Evolutionary conservation across 2,113 vertebrate genomes (phyloP).

Genomic region (Daubentonia madagascariensis): DNA sequence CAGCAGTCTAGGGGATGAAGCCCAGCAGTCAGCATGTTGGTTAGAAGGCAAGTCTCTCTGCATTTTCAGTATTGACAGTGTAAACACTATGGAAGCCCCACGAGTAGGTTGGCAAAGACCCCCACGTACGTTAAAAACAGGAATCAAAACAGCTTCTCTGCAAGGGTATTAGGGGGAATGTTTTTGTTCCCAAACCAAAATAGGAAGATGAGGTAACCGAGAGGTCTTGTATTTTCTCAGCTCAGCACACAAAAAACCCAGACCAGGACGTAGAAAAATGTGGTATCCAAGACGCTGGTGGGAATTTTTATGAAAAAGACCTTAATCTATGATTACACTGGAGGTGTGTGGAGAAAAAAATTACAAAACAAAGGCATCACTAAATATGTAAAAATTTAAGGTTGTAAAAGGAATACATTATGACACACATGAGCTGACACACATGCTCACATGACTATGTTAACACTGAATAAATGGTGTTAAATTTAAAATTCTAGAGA

Average conservation of each 20-base stretch:
- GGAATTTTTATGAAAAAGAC: background rate
- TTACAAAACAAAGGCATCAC: background rate
- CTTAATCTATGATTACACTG: background rate
- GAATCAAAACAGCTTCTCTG: background rate
- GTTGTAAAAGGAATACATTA: background rate
- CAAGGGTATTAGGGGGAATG: background rate
- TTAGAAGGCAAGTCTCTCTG: background rate
- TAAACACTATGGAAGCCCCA: background rate
- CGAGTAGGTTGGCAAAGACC: background rate
- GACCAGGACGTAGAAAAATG: background rate
- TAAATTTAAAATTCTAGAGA: background rate
- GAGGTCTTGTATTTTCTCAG: background rate
- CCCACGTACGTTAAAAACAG: fast-evolving
- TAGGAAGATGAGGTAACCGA: background rate
- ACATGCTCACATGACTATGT: background rate
- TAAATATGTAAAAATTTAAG: background rate
- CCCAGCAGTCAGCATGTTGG: fast-evolving
- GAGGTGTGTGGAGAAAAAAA: background rate
- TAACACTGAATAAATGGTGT: background rate
- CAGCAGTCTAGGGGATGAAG: background rate
- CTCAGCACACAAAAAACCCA: background rate
- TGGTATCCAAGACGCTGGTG: background rate
- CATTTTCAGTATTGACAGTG: background rate
- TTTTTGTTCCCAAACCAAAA: background rate
- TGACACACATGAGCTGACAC: background rate